These are phyloP conservation scores for Caenorhabditis sp. DNA, from an alignment of 2,888 invertebrate species.

Conservation along the genomic window DNA sequence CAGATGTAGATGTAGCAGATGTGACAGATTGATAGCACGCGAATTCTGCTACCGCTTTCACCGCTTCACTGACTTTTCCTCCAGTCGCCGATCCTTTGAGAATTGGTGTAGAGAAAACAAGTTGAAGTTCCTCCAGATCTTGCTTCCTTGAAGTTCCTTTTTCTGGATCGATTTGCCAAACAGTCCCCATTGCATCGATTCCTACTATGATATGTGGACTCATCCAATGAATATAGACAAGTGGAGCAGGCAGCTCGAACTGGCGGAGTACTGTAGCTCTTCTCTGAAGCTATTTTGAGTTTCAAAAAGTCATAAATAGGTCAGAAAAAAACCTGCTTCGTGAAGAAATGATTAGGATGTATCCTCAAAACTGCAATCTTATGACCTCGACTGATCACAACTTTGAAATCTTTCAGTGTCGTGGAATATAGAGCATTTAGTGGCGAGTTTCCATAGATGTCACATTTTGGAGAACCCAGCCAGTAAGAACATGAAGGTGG, in stretches of 20 bases:
- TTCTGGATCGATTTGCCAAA: slow-evolving; percentile 68
- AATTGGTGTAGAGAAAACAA: slow-evolving; percentile 85
- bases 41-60: slow-evolving; percentile 85
- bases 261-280: slow-evolving; percentile 50
- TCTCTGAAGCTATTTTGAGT: slow-evolving; percentile 40
- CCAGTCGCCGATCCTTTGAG: slow-evolving; percentile 89
- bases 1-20: slow-evolving; percentile 56
- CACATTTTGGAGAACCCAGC: slow-evolving; percentile 46
- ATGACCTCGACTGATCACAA: slow-evolving; percentile 54
- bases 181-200: slow-evolving; percentile 53
- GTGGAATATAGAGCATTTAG: slow-evolving; percentile 34
- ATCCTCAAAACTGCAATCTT: slow-evolving; percentile 50
- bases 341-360: slow-evolving; percentile 48
- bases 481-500: slow-evolving; percentile 95
- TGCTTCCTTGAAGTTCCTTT: slow-evolving; percentile 80
- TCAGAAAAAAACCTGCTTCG: slow-evolving; percentile 45
- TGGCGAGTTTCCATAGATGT: slow-evolving; percentile 21
- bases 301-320: background rate
- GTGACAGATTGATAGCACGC: slow-evolving; percentile 77
- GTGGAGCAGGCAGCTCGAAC: slow-evolving; percentile 37
- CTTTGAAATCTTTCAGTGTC: slow-evolving; percentile 36
- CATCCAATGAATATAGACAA: slow-evolving; percentile 61
- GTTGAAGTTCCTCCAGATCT: slow-evolving; percentile 80
- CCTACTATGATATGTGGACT: slow-evolving; percentile 54
- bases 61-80: slow-evolving; percentile 91